Base-by-base conservation (phyloP, 2,888 invertebrate species). In the Himalopsyche anomala region DNA sequence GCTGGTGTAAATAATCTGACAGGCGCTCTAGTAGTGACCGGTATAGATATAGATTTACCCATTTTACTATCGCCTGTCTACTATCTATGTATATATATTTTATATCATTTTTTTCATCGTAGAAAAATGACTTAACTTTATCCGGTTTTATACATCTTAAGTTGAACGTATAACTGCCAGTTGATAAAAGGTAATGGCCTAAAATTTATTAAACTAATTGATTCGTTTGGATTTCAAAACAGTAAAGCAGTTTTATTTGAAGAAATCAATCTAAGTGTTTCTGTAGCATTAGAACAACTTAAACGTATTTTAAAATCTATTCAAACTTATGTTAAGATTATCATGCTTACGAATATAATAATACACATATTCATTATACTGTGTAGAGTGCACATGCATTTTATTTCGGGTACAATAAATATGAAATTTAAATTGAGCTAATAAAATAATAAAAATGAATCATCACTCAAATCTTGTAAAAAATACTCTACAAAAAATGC, bases 11-110 rank as follows among this genome's bases (percentile, higher is more conserved):
- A 74, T 74, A 74, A 74, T 74, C 74, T 74, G 74, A 74, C 74
- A 74, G 74, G 38, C 74, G 74, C 74, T 74, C 74, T 74, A 74
- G 74, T 74, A 74, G 74, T 74, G 74, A 36, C 12, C 74, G 38
- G 74, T 74, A 74, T 74, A 74, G 74, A 74, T 74, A 74, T 74
- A 74, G 36, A 74, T 74, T 74, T 74, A 74, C 74, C 74, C 74
- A 74, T 74, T 74, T 74, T 74, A 74, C 74, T 74, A 74, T 74
- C 36, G 74, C 74, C 74, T 74, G 74, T 74, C 74, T 74, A 12
- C 36, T 74, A 74, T 74, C 74, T 38, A 28, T 62, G 28, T 62
- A 62, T 28, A 74, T 74, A 74, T 74, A 74, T 74, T 38, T 74
- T 74, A 74, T 74, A 74, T 74, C 74, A 74, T 38, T 74, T 74